Conservation (phyloP, 2,888 invertebrate genomes). For the Lycia hirtaria region DNA sequence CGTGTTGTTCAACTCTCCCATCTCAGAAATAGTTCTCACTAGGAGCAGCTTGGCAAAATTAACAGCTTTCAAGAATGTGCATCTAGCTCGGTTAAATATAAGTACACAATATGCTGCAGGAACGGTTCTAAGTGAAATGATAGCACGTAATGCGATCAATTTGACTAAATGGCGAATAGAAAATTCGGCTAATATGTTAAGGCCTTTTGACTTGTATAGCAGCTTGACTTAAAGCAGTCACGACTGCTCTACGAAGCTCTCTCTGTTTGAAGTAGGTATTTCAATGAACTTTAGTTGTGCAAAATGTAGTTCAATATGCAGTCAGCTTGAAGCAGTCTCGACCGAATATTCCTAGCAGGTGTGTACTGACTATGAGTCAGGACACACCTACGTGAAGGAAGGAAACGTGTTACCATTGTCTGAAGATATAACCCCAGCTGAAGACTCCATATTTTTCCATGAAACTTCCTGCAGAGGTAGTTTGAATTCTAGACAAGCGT, state of each 20-base stretch:
- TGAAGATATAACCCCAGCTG: slow-evolving; percentile 12
- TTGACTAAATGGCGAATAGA: slow-evolving; percentile 28
- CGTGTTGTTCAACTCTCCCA: slow-evolving; percentile 53
- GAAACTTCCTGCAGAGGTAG: slow-evolving; percentile 86
- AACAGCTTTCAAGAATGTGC: slow-evolving; percentile 35
- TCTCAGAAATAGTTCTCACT: slow-evolving; percentile 25
- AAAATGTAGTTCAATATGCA: no score
- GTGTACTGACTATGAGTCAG: no score
- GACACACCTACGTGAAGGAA: no score
- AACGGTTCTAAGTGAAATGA: slow-evolving; percentile 14
- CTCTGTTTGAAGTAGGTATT: no score
- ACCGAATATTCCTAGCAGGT: no score
- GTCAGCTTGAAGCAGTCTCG: no score
- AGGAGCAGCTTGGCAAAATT: slow-evolving; percentile 30
- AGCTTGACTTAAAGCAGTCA: no score
- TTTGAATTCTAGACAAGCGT: slow-evolving; percentile 58
- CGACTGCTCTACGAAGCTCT: no score
- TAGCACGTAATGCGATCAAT: slow-evolving; percentile 25
- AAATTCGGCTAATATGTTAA: slow-evolving; percentile 42
- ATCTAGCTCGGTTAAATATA: slow-evolving; percentile 31
- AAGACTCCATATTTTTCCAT: slow-evolving; percentile 85
- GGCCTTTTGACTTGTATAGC: no score
- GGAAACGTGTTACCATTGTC: slow-evolving; percentile 30
- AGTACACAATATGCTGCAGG: slow-evolving; percentile 34
- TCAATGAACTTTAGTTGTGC: no score